Evolutionary conservation across 2,888 invertebrate species (phyloP).

Genomic region (Marasmarcha lunaedactyla): DNA sequence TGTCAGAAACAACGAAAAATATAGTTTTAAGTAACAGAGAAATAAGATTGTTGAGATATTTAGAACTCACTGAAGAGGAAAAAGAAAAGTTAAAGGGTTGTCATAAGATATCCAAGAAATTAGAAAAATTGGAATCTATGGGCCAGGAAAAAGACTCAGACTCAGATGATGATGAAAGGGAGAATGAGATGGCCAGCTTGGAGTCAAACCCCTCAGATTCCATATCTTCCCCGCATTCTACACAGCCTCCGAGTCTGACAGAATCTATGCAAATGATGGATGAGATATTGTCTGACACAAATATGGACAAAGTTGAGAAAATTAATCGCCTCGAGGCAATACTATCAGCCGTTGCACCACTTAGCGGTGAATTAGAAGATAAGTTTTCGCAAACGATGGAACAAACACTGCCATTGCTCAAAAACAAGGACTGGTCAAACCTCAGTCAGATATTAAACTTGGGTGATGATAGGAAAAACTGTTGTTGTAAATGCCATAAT

Average conservation of each 20-base stretch:
- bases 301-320: slow-evolving; percentile 87
- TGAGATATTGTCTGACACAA: slow-evolving; percentile 83
- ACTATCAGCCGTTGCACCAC: slow-evolving; percentile 81
- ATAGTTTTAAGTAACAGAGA: slow-evolving; percentile 93
- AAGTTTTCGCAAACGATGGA: slow-evolving; percentile 66
- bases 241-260: slow-evolving; percentile 84
- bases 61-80: slow-evolving; percentile 92
- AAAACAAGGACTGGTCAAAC: slow-evolving; percentile 66
- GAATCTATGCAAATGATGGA: slow-evolving; percentile 93
- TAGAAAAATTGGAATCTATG: slow-evolving; percentile 88
- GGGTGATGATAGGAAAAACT: slow-evolving; percentile 54
- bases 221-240: slow-evolving; percentile 79
- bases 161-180: slow-evolving; percentile 79
- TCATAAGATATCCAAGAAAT: slow-evolving; percentile 91
- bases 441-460: slow-evolving; percentile 61
- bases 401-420: slow-evolving; percentile 62
- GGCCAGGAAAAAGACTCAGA: slow-evolving; percentile 83
- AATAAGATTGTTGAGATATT: slow-evolving; percentile 87
- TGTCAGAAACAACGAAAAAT: slow-evolving; percentile 84
- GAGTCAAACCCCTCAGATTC: slow-evolving; percentile 85
- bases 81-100: slow-evolving; percentile 92
- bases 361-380: slow-evolving; percentile 72
- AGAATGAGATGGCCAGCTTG: slow-evolving; percentile 83
- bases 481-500: slow-evolving; percentile 71
- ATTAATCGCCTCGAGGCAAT: slow-evolving; percentile 90